phyloP scores from a whole-genome alignment of 2,113 vertebrate species.

The Phalacrocorax pelagicus region DNA sequence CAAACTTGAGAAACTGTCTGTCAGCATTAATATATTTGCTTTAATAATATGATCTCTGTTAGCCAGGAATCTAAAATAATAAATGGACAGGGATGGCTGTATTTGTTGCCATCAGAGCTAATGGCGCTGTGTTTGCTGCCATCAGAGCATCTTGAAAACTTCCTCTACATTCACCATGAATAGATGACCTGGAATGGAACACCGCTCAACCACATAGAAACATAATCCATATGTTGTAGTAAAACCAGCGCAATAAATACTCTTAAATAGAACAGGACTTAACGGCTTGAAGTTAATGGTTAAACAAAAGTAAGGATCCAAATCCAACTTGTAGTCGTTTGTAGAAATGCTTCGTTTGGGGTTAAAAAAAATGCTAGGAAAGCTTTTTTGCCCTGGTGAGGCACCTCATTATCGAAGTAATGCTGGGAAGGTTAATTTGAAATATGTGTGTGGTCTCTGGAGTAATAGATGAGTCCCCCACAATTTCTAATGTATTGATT shows the following conservation, averaged over 20 bases:
- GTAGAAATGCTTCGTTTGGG: background rate
- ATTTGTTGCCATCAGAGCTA: background rate
- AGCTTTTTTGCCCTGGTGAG: background rate
- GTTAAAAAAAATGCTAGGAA: background rate
- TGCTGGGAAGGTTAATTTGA: background rate
- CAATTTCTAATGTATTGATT: background rate
- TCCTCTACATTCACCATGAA: background rate
- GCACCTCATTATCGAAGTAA: background rate
- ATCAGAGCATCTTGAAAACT: background rate
- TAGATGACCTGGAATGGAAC: rapidly evolving
- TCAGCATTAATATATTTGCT: background rate
- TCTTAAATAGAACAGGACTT: background rate
- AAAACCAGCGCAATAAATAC: background rate
- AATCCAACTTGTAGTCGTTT: background rate
- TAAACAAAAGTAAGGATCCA: background rate
- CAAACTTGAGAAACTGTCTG: background rate
- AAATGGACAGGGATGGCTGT: background rate
- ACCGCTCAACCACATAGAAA: background rate
- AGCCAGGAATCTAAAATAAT: background rate
- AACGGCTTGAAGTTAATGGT: background rate
- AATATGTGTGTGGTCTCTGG: background rate
- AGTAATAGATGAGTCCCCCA: background rate
- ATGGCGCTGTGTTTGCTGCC: background rate
- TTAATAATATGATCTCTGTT: background rate
- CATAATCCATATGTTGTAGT: background rate